Base-by-base conservation (phyloP, 1,140 invertebrate species). In the Eubasilissa regina region DNA sequence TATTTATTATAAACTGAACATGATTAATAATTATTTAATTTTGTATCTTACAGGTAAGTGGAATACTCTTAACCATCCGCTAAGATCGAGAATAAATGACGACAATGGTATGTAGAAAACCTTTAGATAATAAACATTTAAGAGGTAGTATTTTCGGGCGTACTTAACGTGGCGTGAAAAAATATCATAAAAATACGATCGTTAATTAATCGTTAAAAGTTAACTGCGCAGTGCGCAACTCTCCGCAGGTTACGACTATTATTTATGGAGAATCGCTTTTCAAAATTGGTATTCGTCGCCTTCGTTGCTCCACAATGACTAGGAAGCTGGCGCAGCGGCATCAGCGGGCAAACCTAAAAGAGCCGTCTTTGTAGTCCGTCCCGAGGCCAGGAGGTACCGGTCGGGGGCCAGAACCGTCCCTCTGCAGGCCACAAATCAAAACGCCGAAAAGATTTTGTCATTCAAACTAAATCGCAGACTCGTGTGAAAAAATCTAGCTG, bases 201-300 rank as follows among this genome's bases (percentile, higher is more conserved):
- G 25, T 51, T 51, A 13, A 51, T 51, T 51, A 51, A 51, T 51
- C 48, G 48, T 51, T 4, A 51, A 51, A 51, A 35, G 25, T 35
- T 35, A 3, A 35, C 25, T 51, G 48, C n/a, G 11, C n/a, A 51
- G 9, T 51, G 48, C n/a, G 11, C n/a, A 51, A 51, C 48, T 25
- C 10, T 10, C 19, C 19, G 35, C n/a, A 25, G n/a, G 19, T 64
- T 64, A 64, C 60, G 60, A 64, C 9, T 11, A 21, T 64, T 19
- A 64, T 64, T 64, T 25, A 25, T 64, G 60, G n/a, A 51, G 48
- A 51, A 13, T 51, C 8, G 1, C n/a, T 51, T 51, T 64, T 64
- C 60, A 64, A 64, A 64, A 35, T 64, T 35, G 11, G 12, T 64
- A 64, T 64, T 64, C 35, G 19, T 25, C 60, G 60, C 60, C 60